These are phyloP conservation scores for Tenthredo notha DNA, from an alignment of 2,888 invertebrate species.

Conservation along the genomic window DNA sequence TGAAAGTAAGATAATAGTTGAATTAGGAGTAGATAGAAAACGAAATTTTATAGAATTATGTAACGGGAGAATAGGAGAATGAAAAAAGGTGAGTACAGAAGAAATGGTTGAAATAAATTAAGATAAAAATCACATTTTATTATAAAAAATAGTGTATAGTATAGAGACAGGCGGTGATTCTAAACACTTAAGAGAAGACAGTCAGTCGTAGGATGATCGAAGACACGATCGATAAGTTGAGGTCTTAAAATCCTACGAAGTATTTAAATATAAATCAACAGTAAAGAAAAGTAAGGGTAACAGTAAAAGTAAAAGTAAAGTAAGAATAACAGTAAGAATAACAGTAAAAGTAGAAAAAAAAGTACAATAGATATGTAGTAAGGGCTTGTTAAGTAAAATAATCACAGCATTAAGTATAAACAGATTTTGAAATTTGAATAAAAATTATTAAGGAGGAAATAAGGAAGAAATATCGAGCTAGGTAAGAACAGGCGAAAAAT, in stretches of 20 bases:
- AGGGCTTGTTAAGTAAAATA: conserved; percentile 15
- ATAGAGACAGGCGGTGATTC: conserved; percentile 30
- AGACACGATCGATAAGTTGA: conserved; percentile 16
- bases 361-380: conserved; percentile 18
- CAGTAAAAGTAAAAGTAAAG: conserved; percentile 32
- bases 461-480: conserved; percentile 26
- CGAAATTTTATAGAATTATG: neutral
- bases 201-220: conserved; percentile 36
- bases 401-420: conserved; percentile 45
- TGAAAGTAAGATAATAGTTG: neutral
- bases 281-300: conserved; percentile 26
- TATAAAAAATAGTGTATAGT: conserved; percentile 45
- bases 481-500: conserved; percentile 52
- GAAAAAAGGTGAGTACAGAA: neutral
- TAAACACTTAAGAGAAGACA: conserved; percentile 28
- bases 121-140: conserved; percentile 52
- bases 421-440: conserved; percentile 16
- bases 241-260: conserved; percentile 32
- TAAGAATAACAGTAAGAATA: conserved; percentile 38
- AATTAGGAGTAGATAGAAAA: neutral
- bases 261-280: conserved; percentile 24
- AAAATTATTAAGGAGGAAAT: conserved; percentile 33
- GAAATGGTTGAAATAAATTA: conserved; percentile 4
- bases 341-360: conserved; percentile 24
- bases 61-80: neutral